Conservation (phyloP, 2,888 invertebrate species). For the Alviniconcha strummeri region DNA sequence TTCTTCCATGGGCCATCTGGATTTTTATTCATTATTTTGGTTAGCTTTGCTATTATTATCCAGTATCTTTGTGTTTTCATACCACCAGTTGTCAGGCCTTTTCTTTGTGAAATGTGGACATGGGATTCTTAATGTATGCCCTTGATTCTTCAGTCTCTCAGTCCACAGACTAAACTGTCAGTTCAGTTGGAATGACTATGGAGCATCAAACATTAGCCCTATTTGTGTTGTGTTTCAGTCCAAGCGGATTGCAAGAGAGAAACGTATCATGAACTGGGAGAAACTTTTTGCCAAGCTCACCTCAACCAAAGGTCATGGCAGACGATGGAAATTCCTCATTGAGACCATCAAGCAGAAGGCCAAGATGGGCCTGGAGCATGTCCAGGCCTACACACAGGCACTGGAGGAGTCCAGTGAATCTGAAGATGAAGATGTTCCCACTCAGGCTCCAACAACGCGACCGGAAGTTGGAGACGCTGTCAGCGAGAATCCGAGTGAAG, state of each 20-base stretch:
- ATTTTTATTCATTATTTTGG: too few species aligned
- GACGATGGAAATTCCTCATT: conserved; percentile 73
- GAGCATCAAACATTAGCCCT: background rate
- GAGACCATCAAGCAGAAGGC: conserved; percentile 71
- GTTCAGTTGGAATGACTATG: background rate
- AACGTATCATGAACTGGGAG: conserved; percentile 73
- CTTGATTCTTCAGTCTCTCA: too few species aligned
- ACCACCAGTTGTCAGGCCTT: too few species aligned
- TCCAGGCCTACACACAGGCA: conserved; percentile 60
- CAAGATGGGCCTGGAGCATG: conserved; percentile 66
- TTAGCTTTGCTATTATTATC: too few species aligned
- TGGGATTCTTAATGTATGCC: too few species aligned
- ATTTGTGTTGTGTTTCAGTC: conserved; percentile 52
- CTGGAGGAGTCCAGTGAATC: conserved; percentile 61
- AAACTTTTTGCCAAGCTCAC: conserved; percentile 70
- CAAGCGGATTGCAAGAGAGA: conserved; percentile 68
- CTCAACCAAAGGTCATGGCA: conserved; percentile 69
- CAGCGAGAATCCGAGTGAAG: conserved; percentile 43
- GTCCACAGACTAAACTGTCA: too few species aligned
- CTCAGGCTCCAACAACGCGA: conserved; percentile 34
- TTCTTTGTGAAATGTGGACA: too few species aligned
- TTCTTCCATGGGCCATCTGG: too few species aligned
- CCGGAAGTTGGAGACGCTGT: conserved; percentile 39
- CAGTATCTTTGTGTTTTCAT: too few species aligned
- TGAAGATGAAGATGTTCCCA: conserved; percentile 54